A percentile compares a stretch with the other conserved stretches of the same genome.
phyloP scores from a whole-genome alignment of 2,797 vertebrate species.

The Leptodactylus fallax region DNA sequence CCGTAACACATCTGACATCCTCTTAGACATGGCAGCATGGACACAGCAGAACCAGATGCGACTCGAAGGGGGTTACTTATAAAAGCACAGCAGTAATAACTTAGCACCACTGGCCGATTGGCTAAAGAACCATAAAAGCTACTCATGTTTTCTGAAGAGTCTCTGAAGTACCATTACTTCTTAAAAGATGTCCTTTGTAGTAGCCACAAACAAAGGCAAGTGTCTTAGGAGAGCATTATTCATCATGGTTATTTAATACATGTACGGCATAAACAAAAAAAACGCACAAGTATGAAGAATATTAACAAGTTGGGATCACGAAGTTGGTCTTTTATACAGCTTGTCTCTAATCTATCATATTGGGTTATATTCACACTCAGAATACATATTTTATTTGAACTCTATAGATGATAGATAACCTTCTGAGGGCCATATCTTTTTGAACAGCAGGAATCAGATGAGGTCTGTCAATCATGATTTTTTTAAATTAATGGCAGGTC shows the following conservation, averaged over 20 bases:
- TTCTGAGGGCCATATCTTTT: no score
- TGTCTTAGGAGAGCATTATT: neutral
- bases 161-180: conserved; percentile 8
- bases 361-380: neutral
- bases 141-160: conserved; percentile 20
- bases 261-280: neutral
- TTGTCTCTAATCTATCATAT: neutral
- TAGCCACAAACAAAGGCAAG: conserved; percentile 7
- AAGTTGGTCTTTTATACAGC: no score
- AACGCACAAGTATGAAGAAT: neutral
- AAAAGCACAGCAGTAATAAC: conserved; percentile 55
- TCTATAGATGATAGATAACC: no score
- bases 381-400: neutral
- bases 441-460: no score
- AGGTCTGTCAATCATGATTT: no score
- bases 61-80: conserved; percentile 26
- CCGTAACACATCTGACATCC: conserved; percentile 60
- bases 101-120: conserved; percentile 39
- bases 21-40: conserved; percentile 44
- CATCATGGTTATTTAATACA: conserved; percentile 15
- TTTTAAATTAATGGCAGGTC: no score
- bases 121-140: conserved; percentile 34
- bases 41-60: conserved; percentile 38
- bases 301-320: neutral
- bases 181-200: conserved; percentile 13